Base-by-base conservation (phyloP, 2,113 vertebrate genomes). In the Pleuronectes platessa region DNA sequence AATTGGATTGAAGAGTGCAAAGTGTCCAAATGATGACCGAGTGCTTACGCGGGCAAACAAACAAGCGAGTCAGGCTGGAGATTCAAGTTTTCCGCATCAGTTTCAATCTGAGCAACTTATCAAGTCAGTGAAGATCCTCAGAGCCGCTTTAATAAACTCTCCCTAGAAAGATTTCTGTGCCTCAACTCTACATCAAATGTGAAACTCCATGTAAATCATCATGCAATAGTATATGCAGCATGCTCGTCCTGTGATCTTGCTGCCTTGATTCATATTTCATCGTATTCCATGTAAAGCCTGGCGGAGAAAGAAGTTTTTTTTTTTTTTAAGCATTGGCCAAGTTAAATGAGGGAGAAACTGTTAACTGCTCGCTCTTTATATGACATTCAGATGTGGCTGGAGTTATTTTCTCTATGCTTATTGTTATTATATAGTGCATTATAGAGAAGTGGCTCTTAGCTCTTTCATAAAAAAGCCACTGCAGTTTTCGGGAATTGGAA, bases 221-320 rank as follows among this genome's bases (percentile, higher is more conserved):
- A 79, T 18, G 68, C 60, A 81, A 61, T 58, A 62, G 71, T 83
- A 66, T 40, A 75, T 73, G 61, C 53, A 61, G n/a, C 31, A 20
- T 70, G 63, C 17, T 74, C 45, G 23, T 11, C 40, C 51, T 84
- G 77, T 90, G 78, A 88, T 82, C 71, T 78, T 17, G 14, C 37
- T 26, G 74, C 82, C 63, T 85, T 78, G 77, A 84, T 89, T 84
- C 59, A 86, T 87, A 86, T 87, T 87, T 90, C 65, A 87, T 81
- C 56, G 74, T 47, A 64, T 62, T 82, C 69, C 68, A 67, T 54
- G 71, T 65, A 47, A 60, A 70, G 70, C 47, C 26, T 20, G 17
- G 27, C n/a, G 60, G 31, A 72, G 75, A 68, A 49, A 71, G 45
- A 11, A 3, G 17, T 7, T 47, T 85, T 82, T 72, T 31, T n/a